phyloP scores from a whole-genome alignment of 2,113 vertebrate species.

The Apus apus region DNA sequence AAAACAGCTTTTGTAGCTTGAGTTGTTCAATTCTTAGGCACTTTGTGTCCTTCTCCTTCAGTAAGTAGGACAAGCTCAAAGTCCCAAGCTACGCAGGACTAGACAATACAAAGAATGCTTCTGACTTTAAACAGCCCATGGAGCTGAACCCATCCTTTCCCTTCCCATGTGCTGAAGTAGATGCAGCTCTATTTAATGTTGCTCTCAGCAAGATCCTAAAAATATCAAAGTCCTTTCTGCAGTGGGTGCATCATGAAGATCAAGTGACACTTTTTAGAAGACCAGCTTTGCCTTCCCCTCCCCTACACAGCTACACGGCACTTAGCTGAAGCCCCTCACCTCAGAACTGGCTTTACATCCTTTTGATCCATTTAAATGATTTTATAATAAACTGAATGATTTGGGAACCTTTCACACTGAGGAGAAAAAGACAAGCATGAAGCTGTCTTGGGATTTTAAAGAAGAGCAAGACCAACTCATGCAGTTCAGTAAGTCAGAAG shows the following conservation, averaged over 20 bases:
- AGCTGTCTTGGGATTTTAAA: neutral
- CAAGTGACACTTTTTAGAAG: neutral
- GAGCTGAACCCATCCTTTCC: neutral
- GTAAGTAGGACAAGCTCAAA: neutral
- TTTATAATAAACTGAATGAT: neutral
- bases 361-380: neutral
- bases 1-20: neutral
- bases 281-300: neutral
- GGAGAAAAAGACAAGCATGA: neutral
- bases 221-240: neutral
- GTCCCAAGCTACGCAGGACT: neutral
- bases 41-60: neutral
- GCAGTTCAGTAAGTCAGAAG: neutral
- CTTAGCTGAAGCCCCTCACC: neutral
- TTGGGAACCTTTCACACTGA: neutral
- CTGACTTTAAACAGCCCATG: neutral
- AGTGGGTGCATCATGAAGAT: neutral
- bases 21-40: neutral
- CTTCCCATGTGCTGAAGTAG: neutral
- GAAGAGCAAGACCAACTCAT: neutral
- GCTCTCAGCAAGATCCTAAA: neutral
- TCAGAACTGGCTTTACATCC: neutral
- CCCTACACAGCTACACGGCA: neutral
- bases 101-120: neutral
- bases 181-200: neutral